Evolutionary conservation across 1,140 invertebrate species (phyloP), one percentile per base, ranked within the genome.

Genomic region (Brevipalpus yothersi): DNA sequence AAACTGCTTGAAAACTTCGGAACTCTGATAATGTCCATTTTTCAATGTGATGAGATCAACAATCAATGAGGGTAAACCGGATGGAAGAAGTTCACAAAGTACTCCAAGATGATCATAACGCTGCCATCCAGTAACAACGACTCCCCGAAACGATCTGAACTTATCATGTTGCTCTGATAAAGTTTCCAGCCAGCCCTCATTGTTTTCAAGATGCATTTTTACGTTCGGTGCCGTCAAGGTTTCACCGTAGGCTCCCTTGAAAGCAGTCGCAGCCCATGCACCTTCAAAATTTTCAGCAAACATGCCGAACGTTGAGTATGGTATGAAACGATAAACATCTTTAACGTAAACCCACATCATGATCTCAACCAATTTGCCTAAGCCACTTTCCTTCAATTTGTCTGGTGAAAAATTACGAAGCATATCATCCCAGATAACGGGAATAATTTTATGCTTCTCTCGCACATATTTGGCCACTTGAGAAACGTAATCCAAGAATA

Each of bases 351-450:
- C 68, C 70, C 70, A 71, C 9, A 87, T 79, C 77, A 92, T 88
- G 0, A 82, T 83, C 69, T 90, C 82, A 1, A 89, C 79, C 53
- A 83, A 75, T 41, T 77, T 76, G 0, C 80, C 79, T n/a, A 86
- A 72, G n/a, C 79, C 77, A 66, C 62, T 64, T 42, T 68, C 78
- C 69, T 71, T 64, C 67, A 79, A 66, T 39, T 69, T 66, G 7
- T 69, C 65, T 19, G 67, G 60, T 4, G 69, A 61, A 54, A 88
- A 79, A 43, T 80, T 76, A 31, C 86, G 73, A 42, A 94, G 68
- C 86, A 95, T 93, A 69, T 96, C 92, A 67, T 95, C 89, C 92
- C 92, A 95, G 64, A 95, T 83, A 10, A 96, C 79, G 11, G 75
- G 71, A n/a, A 66, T 71, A 2, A 75, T 68, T 41, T 69, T 65